Conservation (phyloP, 2,797 vertebrate genomes). For the Euphonia xanthogaster region DNA sequence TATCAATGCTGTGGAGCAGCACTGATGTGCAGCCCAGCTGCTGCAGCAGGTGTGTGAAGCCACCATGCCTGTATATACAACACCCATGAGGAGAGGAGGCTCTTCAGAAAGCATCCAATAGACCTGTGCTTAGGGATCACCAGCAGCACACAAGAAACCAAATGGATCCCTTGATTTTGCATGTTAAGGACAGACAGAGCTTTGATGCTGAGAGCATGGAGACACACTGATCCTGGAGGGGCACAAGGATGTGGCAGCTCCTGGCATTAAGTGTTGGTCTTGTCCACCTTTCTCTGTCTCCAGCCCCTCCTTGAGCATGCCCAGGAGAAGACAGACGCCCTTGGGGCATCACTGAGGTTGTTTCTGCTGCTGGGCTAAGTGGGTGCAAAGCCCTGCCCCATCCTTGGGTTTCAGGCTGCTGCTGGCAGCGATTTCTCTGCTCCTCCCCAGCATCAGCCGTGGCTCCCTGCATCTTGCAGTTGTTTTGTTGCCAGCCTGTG, state of each 20-base stretch:
- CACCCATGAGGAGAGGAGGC: neutral
- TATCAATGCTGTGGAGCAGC: neutral
- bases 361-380: neutral
- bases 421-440: neutral
- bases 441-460: neutral
- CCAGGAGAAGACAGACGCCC: neutral
- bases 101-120: neutral
- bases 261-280: neutral
- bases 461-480: rapidly evolving
- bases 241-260: neutral
- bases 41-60: neutral
- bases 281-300: neutral
- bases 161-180: neutral
- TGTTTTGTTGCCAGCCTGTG: rapidly evolving
- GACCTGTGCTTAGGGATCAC: neutral
- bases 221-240: neutral
- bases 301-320: neutral
- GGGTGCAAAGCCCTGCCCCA: rapidly evolving
- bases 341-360: rapidly evolving
- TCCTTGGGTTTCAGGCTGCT: neutral
- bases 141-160: neutral
- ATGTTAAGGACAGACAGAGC: neutral
- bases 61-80: neutral
- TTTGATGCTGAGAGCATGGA: neutral
- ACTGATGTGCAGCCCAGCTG: neutral